Conservation (phyloP, 2,113 vertebrate species). For the Equus przewalskii region DNA sequence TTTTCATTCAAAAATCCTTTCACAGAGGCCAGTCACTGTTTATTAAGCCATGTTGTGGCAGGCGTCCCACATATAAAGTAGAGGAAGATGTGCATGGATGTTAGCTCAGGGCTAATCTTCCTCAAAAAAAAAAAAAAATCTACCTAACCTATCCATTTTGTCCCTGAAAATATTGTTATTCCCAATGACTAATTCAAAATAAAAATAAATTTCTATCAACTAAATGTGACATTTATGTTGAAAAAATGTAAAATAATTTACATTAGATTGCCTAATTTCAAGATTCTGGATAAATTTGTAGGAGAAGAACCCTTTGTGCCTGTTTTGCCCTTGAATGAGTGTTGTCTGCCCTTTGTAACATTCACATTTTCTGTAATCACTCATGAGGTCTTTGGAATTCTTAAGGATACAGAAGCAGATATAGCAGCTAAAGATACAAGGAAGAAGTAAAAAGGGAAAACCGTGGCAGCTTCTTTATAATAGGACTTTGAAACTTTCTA, state of each 20-base stretch:
- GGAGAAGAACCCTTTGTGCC: neutral
- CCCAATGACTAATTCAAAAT: neutral
- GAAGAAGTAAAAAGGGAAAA: neutral
- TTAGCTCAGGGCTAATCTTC: too few species aligned
- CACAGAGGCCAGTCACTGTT: too few species aligned
- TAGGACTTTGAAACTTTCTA: neutral
- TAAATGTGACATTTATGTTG: neutral
- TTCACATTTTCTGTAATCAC: neutral
- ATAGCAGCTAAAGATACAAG: neutral
- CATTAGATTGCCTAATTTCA: neutral
- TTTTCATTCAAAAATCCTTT: neutral
- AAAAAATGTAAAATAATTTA: neutral
- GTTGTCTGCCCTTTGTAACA: neutral
- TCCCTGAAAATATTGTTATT: neutral
- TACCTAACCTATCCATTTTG: neutral
- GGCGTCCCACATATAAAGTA: too few species aligned
- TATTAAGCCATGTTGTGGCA: too few species aligned
- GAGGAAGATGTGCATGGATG: too few species aligned
- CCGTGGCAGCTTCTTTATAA: neutral
- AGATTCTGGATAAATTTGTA: neutral
- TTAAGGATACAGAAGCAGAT: neutral
- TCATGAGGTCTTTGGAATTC: neutral
- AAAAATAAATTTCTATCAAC: neutral
- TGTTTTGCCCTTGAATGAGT: neutral
- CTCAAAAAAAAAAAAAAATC: too few species aligned